Evolutionary conservation across 2,113 vertebrate genomes (phyloP).

Genomic region (Buteo buteo): DNA sequence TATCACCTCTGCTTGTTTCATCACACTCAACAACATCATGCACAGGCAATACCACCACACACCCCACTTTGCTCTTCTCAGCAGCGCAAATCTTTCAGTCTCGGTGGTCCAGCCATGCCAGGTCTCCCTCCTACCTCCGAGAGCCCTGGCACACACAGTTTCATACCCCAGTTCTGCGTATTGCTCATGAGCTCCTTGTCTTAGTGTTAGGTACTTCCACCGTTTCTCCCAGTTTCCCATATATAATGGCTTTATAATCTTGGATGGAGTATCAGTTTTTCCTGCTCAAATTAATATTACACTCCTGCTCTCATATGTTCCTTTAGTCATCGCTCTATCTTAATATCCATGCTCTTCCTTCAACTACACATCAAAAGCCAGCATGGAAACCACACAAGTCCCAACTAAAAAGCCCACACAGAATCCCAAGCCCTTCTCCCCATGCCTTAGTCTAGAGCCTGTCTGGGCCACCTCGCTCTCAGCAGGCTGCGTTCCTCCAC

Average conservation of each 20-base stretch:
- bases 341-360: neutral
- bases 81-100: neutral
- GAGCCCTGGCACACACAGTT: neutral
- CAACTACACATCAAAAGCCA: neutral
- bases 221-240: neutral
- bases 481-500: neutral
- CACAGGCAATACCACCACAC: neutral
- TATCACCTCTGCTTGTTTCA: neutral
- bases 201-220: neutral
- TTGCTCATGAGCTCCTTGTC: neutral
- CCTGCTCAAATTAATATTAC: neutral
- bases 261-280: neutral
- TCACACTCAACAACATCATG: neutral
- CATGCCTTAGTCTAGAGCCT: neutral
- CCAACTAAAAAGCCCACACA: neutral
- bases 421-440: neutral
- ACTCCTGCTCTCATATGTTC: neutral
- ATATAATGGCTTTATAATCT: neutral
- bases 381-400: neutral
- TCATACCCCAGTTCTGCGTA: neutral
- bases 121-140: neutral
- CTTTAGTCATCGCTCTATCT: neutral
- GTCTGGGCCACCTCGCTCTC: rapidly evolving
- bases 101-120: neutral
- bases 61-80: neutral